Evolutionary conservation across 2,797 vertebrate genomes (phyloP), one percentile per base, ranked within the genome.

Genomic region (Melanotaenia pygmaea): DNA sequence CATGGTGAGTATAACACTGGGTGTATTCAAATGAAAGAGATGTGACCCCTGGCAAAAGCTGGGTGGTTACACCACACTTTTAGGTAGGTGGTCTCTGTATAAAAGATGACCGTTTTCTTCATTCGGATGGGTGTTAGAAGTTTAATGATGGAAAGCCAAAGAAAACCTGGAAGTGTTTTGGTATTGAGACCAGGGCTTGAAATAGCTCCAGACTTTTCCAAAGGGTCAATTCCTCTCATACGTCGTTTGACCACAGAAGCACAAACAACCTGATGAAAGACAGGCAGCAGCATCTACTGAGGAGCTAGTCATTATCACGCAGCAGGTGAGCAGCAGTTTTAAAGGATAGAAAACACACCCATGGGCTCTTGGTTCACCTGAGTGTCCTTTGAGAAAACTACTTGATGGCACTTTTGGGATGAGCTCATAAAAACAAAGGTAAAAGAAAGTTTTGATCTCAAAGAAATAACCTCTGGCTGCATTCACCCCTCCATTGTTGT

Each of bases 91-190:
- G 86, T 90, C 83, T 89, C 82, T 75, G 81, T 83, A 77, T 82
- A 85, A 90, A 89, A 89, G 81, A 80, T 53, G 60, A 47, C 77
- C 63, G 76, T 91, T 88, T 83, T 83, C 74, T 85, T 68, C 54
- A 80, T 85, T 85, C 72, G 68, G 45, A 76, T 43, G 70, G 73
- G 66, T 71, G 77, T 88, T 84, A 64, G 82, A 84, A 79, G 76
- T 72, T 58, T 57, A 68, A 77, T 68, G 70, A 81, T 51, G 59
- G 24, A 40, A 82, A 76, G 92, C 93, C 94, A 95, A 93, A 77
- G 82, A 92, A 94, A 94, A 94, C 87, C 86, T 84, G 80, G 65
- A 86, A 83, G 86, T 87, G 86, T 91, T 94, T 91, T 87, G 84
- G 85, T 86, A 73, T 76, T 77, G 65, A 73, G 68, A 77, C 72